Evolutionary conservation across 2,797 vertebrate genomes (phyloP), one percentile per base, ranked within the genome.

Genomic region (Nyctibius grandis): DNA sequence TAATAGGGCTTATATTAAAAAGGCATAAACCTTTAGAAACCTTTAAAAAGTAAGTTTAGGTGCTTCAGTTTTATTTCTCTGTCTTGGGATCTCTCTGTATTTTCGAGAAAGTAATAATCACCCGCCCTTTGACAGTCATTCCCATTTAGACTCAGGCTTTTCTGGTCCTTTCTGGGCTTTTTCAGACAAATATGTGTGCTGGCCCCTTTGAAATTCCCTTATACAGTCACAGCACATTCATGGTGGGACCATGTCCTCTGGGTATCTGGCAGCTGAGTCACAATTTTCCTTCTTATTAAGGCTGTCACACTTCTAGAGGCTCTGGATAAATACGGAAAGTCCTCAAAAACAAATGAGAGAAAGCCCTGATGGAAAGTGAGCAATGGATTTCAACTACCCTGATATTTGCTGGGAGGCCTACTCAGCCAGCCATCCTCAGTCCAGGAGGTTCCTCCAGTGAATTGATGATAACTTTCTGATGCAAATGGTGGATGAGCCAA

Each of bases 171-270:
- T 85, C 56, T 91, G 63, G 51, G 31, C 26, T 57, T 81, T 73
- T 77, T 59, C 51, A 85, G 42, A 15, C 5, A 70, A 36, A 78
- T 75, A 13, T 5, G 0, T 73, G 33, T 78, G 9, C 29, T 90
- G 26, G 16, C 18, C 26, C 59, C 51, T 91, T 65, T 56, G 70
- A 85, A 88, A 89, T 88, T 76, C n/a, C 8, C 11, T 85, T 36
- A 11, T 8, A 15, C 2, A 29, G 7, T 67, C 51, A 80, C 9
- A 93, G 44, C 11, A 69, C 21, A 6, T 70, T n/a, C 17, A 6
- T 2, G 0, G 51, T 83, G 40, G 47, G 31, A 67, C 78, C 40
- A 11, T 0, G 0, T 76, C n/a, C 56, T 67, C 53, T 85, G 63
- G 15, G 12, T 67, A 20, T 77, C 17, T 16, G 16, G 42, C 42